A percentile compares a stretch with the other conserved stretches of the same genome.
Evolutionary conservation across 2,113 vertebrate species (phyloP).

Genomic region (Mormyrus iriodes): DNA sequence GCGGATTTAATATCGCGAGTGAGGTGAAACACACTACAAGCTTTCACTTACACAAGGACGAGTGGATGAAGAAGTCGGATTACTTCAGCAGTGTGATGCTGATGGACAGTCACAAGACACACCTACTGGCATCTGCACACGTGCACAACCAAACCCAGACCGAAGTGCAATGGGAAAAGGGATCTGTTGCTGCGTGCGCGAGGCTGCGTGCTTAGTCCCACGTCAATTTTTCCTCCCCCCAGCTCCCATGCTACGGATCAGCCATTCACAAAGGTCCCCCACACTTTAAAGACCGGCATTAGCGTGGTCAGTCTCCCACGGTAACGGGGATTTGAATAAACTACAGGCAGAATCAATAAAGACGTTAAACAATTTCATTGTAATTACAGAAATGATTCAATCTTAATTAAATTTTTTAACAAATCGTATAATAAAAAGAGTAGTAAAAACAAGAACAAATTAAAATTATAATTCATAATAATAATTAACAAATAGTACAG

Average conservation of each 20-base stretch:
- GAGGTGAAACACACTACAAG: not conserved
- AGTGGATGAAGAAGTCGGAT: not conserved
- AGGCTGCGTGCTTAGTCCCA: not conserved
- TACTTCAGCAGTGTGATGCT: not conserved
- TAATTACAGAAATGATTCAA: not conserved
- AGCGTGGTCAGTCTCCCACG: no score
- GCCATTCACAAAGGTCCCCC: not conserved
- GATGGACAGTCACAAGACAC: not conserved
- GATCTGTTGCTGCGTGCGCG: not conserved
- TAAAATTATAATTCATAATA: no score
- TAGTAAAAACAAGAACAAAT: not conserved
- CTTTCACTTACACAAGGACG: not conserved
- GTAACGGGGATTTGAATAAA: not conserved
- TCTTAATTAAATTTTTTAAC: not conserved
- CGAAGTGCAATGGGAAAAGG: not conserved
- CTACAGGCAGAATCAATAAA: not conserved
- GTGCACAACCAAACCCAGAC: not conserved
- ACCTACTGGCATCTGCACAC: not conserved
- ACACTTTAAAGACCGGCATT: not conserved
- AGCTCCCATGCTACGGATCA: not conserved
- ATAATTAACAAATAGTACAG: not conserved
- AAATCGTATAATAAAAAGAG: not conserved
- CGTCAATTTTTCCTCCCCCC: not conserved
- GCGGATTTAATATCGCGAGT: not conserved
- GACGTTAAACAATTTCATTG: not conserved